Evolutionary conservation across 2,113 vertebrate species (phyloP), one percentile per base, ranked within the genome.

Genomic region (Hydropotes inermis): DNA sequence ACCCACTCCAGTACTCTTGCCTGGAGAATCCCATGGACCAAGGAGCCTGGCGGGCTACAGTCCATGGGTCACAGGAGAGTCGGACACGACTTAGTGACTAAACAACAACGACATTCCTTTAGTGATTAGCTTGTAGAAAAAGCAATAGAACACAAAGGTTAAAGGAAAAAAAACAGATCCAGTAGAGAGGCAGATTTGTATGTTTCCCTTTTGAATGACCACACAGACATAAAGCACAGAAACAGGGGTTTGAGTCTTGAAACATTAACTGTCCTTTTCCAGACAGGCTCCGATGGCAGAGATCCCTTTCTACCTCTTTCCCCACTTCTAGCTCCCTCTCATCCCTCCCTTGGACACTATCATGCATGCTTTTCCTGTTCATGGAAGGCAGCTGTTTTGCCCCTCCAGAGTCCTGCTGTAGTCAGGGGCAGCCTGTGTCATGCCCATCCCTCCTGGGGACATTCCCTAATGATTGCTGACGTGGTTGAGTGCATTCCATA

Each of bases 321-420:
- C 15, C 1, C 0, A 1, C 9, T 13, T 30, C 8, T 19, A 0
- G 1, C 6, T 17, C 23, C 2, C 17, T 9, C 17, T 23, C 13
- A 3, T n/a, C 28, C 36, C 27, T 33, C 25, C 33, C 27, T 1
- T 2, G 25, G 9, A 19, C 28, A 6, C 23, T 10, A 1, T 3
- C 1, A 1, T 1, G 1, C 33, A 0, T 5, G 4, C 3, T 43
- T 33, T 60, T 27, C 47, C n/a, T 15, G 0, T n/a, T 57, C 25
- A 7, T 2, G 36, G 43, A n/a, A 54, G 9, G n/a, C 30, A 36
- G 28, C 14, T 3, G 5, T 14, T 21, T 16, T 1, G 30, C n/a
- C 43, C 8, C 23, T 27, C 30, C 45, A 33, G n/a, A 52, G 7
- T 8, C 25, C 43, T 2, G 6, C 30, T 4, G 3, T 8, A 21